Base-by-base conservation (phyloP, 2,888 invertebrate genomes). In the Agonopterix heracliana region DNA sequence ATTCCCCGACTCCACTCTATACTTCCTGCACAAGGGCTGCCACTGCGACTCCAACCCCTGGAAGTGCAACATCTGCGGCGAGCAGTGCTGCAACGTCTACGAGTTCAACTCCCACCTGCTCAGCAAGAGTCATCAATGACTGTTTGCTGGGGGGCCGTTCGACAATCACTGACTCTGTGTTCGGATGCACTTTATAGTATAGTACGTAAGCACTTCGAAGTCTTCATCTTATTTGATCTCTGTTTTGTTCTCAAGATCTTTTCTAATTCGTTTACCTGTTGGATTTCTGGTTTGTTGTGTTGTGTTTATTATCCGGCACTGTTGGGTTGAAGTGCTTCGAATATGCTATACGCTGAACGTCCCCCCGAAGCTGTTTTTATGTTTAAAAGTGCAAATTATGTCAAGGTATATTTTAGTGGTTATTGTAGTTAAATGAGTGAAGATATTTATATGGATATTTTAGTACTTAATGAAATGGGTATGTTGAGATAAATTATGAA, bases 31-130 rank as follows among this genome's bases (percentile, higher is more conserved):
- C 90, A 98, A 98, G 89, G 98, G 98, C 61, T 96, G 98, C 79
- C 98, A 99, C 89, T 98, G 98, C 63, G 97, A 97, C 75, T 95
- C 96, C 61, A 98, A 98, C 87, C 98, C 98, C 0, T 98, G 92
- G 92, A 97, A 97, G 86, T 98, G 98, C 85, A 98, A 98, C 88
- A 96, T 98, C 64, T 99, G 98, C 81, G 98, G 98, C 45, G 96
- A 97, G 80, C 94, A 95, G 76, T 97, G 97, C 83, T 94, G 94
- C 81, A 97, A 98, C 75, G 95, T 98, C 49, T 98, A 98, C 87
- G 97, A 98, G 83, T 98, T 98, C 90, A 97, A 98, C 90, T 96
- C 97, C 65, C 97, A 98, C 91, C 91, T 97, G 77, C 90, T 97
- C 63, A 97, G 97, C 86, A 96, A 96, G 86, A 96, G 96, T 83